Evolutionary conservation across 2,113 vertebrate species (phyloP), one percentile per base, ranked within the genome.

Genomic region (Apteryx owenii): DNA sequence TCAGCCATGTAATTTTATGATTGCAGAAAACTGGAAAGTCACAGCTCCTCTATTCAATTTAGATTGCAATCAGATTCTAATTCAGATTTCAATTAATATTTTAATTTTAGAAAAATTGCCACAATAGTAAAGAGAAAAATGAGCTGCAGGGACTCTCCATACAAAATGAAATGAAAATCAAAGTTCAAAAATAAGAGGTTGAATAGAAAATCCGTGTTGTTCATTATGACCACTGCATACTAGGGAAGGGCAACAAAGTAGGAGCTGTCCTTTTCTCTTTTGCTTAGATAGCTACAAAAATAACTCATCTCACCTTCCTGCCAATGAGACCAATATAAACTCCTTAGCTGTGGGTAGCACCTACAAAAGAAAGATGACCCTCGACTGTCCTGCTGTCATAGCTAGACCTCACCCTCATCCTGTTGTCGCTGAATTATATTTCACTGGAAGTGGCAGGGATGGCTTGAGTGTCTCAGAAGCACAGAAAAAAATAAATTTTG

Each of bases 31-130:
- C 80, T 64, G 69, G 61, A 92, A 97, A 92, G 89, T 86, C 91
- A 77, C 38, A 81, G 50, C 40, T 96, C 42, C 70, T 65, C 93
- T 77, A 88, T 90, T 82, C 84, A 96, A 81, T 97, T 98, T 96
- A 96, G 92, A 97, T 96, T 97, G 93, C 91, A 96, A 95, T 98
- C 90, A 97, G 62, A 90, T 94, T 98, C 86, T 97, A 96, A 97
- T 95, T 97, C 81, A 91, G 87, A 95, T 93, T 96, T 97, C 73
- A 97, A 97, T 97, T 97, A 97, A 95, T 95, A 94, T 66, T 68
- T 69, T 95, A 89, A 97, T 96, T 96, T 93, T 87, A 69, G 94
- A 10, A 81, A 88, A 88, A 96, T 93, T 23, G 22, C 36, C 71
- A 88, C 81, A 80, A 42, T 65, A 83, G n/a, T 48, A 78, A 94